These are phyloP conservation scores for Psettodes erumei DNA, from an alignment of 2,113 vertebrate species.

Conservation along the genomic window DNA sequence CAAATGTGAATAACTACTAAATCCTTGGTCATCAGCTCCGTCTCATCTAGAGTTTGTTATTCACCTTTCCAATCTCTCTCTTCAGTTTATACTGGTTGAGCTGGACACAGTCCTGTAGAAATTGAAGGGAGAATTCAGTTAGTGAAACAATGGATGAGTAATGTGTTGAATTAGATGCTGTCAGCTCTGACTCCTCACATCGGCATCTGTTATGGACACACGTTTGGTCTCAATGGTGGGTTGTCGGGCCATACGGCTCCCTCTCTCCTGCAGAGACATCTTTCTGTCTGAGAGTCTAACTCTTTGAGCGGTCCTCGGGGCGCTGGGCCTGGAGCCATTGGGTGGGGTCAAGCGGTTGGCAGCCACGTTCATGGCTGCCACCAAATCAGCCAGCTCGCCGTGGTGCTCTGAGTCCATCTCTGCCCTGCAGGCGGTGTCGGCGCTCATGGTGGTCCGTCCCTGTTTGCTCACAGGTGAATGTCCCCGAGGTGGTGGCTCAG, in stretches of 20 bases:
- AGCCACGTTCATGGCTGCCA: slow-evolving; percentile 86
- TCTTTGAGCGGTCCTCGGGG: slow-evolving; percentile 62
- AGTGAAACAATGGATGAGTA: neutral
- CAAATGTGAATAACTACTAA: neutral
- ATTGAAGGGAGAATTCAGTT: neutral
- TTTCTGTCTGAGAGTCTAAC: slow-evolving; percentile 87
- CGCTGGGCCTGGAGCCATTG: slow-evolving; percentile 59
- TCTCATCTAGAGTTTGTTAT: neutral
- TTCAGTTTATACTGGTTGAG: slow-evolving; percentile 96
- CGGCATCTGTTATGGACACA: slow-evolving; percentile 91
- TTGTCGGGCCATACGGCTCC: slow-evolving; percentile 84
- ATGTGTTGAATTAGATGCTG: neutral
- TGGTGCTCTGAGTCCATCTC: slow-evolving; percentile 76
- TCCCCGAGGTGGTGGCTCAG: neutral
- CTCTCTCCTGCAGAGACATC: slow-evolving; percentile 92
- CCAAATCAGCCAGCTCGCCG: slow-evolving; percentile 86
- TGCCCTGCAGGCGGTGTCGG: slow-evolving; percentile 35
- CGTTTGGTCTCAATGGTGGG: slow-evolving; percentile 93
- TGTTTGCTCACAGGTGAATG: slow-evolving; percentile 13
- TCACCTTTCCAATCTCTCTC: slow-evolving; percentile 95
- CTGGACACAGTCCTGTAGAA: slow-evolving; percentile 89
- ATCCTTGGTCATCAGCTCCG: neutral
- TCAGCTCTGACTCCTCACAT: slow-evolving; percentile 76
- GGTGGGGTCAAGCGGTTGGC: slow-evolving; percentile 64
- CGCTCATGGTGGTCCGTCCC: slow-evolving; percentile 62